A percentile compares a stretch with the other conserved stretches of the same genome.
These are phyloP conservation scores for Squalus acanthias DNA, from an alignment of 2,797 vertebrate species.

Conservation along the genomic window DNA sequence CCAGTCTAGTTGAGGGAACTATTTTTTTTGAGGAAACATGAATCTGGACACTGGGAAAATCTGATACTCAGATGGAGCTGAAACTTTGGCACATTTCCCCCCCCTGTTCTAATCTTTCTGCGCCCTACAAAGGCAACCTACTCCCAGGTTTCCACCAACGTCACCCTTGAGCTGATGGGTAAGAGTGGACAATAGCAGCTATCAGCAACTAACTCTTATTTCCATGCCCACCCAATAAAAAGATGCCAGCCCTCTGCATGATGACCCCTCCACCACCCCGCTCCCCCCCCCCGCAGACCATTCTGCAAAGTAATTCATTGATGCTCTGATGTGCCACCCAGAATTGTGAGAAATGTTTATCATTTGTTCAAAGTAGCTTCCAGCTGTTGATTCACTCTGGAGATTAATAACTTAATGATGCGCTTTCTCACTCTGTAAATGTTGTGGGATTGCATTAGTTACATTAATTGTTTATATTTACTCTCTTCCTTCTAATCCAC, in stretches of 20 bases:
- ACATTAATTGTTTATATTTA: neutral
- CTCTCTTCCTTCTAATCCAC: neutral
- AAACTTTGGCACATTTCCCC: neutral
- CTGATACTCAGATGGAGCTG: neutral
- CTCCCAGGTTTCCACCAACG: neutral
- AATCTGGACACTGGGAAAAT: neutral
- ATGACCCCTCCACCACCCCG: neutral
- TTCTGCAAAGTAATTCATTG: neutral
- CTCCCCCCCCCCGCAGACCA: neutral
- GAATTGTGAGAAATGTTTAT: neutral
- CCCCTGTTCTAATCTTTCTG: neutral
- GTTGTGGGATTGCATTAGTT: neutral
- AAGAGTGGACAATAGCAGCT: neutral
- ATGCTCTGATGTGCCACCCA: neutral
- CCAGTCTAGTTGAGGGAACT: neutral
- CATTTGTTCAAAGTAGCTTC: neutral
- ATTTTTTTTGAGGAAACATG: neutral
- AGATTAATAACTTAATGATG: neutral
- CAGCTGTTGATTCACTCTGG: neutral
- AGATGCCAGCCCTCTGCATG: neutral
- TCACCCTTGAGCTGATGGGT: neutral
- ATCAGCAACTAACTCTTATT: neutral
- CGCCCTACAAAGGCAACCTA: neutral
- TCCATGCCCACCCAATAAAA: neutral
- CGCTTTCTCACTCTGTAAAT: neutral